Evolutionary conservation across 2,888 invertebrate species (phyloP).

Genomic region (Epinotia demarniana): DNA sequence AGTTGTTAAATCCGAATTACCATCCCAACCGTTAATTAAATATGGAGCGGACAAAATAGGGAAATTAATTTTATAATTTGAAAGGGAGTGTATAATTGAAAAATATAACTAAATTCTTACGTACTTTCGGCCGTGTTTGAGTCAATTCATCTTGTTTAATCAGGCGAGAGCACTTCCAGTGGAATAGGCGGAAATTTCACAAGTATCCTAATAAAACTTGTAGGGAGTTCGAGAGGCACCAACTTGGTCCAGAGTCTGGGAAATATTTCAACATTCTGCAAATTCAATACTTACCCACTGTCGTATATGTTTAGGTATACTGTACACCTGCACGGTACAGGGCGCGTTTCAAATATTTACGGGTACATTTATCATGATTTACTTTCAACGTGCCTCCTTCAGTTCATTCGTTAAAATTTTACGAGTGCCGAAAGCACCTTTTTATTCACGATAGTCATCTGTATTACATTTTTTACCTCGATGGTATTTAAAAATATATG

Average conservation of each 20-base stretch:
- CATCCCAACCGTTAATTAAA: slow-evolving; percentile 1
- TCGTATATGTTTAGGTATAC: slow-evolving; percentile 24
- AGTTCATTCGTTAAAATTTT: slow-evolving; percentile 41
- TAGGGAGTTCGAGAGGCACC: slow-evolving; percentile 67
- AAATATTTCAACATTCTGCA: slow-evolving; percentile 71
- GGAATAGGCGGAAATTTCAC: slow-evolving; percentile 81
- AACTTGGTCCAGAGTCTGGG: slow-evolving; percentile 58
- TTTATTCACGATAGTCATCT: slow-evolving; percentile 20
- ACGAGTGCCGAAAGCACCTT: slow-evolving; percentile 32
- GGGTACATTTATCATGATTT: slow-evolving; percentile 39
- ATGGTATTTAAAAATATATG: not conserved
- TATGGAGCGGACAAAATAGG: slow-evolving; percentile 49
- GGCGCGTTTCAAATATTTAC: slow-evolving; percentile 42
- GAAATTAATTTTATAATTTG: slow-evolving; percentile 53
- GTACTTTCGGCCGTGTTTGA: slow-evolving; percentile 64
- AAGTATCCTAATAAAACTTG: slow-evolving; percentile 84
- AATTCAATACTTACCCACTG: slow-evolving; percentile 67
- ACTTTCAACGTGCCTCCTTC: slow-evolving; percentile 36
- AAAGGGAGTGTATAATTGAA: slow-evolving; percentile 55
- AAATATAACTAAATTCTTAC: slow-evolving; percentile 57
- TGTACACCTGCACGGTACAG: slow-evolving; percentile 27
- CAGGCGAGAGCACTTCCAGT: slow-evolving; percentile 77
- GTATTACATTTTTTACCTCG: slow-evolving; percentile 16
- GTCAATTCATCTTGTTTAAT: slow-evolving; percentile 83
- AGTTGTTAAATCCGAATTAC: slow-evolving; percentile 20